Evolutionary conservation across 53 echinoderm and acorn worm species (phyloP).

Genomic region (Temnopleurus reevesii): DNA sequence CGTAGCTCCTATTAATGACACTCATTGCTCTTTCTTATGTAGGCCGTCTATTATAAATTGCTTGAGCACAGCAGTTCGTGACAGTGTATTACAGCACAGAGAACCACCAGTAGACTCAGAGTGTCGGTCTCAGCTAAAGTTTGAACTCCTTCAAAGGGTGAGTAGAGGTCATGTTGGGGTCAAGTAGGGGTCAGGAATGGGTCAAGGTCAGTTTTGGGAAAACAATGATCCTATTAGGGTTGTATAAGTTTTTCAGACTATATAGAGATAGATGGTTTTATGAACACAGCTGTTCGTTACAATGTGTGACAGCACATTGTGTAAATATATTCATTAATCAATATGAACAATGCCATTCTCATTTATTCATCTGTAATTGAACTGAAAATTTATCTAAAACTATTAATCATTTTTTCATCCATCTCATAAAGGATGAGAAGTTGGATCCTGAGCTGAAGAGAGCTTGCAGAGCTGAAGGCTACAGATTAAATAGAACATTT

Average conservation of each 20-base stretch:
- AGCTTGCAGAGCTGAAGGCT: constrained; percentile 44
- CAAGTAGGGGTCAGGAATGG: background rate
- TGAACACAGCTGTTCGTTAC: background rate
- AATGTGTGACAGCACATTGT: background rate
- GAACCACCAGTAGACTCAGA: constrained; percentile 63
- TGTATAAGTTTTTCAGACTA: too few species aligned
- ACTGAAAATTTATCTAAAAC: too few species aligned
- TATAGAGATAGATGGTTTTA: too few species aligned
- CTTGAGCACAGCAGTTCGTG: constrained; percentile 71
- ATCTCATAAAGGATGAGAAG: constrained; percentile 79
- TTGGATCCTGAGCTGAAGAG: constrained; percentile 79
- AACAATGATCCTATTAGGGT: too few species aligned
- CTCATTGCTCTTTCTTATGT: background rate
- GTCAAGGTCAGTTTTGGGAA: background rate
- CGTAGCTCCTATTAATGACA: background rate
- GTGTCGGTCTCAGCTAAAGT: constrained; percentile 88
- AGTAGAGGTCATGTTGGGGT: constrained; percentile 14
- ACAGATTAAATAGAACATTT: too few species aligned
- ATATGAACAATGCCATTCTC: too few species aligned
- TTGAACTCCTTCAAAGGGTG: constrained; percentile 89
- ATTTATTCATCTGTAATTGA: too few species aligned
- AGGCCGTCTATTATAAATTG: constrained; percentile 78
- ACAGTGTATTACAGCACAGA: constrained; percentile 55
- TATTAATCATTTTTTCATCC: too few species aligned
- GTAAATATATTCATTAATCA: too few species aligned